Evolutionary conservation across 1,140 invertebrate genomes (phyloP).

Genomic region (Heliconius melpomene): DNA sequence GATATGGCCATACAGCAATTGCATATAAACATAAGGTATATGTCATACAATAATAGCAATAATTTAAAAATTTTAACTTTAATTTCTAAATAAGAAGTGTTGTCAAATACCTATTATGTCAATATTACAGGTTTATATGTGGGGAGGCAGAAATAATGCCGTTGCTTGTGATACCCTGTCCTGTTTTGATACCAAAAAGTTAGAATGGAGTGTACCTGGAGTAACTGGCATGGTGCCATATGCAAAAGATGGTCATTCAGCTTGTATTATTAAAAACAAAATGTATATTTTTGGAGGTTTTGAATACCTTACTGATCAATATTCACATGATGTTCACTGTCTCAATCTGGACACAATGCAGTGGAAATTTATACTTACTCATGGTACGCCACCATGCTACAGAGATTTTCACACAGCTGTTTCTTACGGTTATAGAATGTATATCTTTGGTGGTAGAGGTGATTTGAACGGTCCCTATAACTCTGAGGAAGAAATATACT

Average conservation of each 20-base stretch:
- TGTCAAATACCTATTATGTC: slow-evolving; percentile 12
- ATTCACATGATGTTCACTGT: slow-evolving; percentile 89
- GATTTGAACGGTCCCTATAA: slow-evolving; percentile 85
- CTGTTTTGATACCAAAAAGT: slow-evolving; percentile 88
- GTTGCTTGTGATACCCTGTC: slow-evolving; percentile 89
- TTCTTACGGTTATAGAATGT: slow-evolving; percentile 88
- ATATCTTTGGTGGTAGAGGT: slow-evolving; percentile 92
- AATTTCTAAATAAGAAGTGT: background rate
- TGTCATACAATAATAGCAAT: background rate
- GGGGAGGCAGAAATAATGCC: slow-evolving; percentile 94
- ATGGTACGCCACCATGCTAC: slow-evolving; percentile 84
- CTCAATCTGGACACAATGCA: slow-evolving; percentile 87
- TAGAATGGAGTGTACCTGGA: slow-evolving; percentile 85
- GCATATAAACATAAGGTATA: slow-evolving; percentile 86
- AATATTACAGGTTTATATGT: slow-evolving; percentile 85
- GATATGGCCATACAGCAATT: slow-evolving; percentile 94
- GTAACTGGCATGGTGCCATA: slow-evolving; percentile 87
- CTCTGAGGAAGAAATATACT: slow-evolving; percentile 88
- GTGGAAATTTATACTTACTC: slow-evolving; percentile 85
- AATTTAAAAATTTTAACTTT: background rate
- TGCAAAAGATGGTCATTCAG: slow-evolving; percentile 94
- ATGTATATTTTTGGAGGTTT: slow-evolving; percentile 97
- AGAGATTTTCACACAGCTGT: slow-evolving; percentile 95
- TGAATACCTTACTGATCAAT: slow-evolving; percentile 89
- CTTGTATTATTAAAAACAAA: slow-evolving; percentile 89